These are phyloP conservation scores for Rhodinocichla rosea DNA, from an alignment of 2,113 vertebrate species.

Conservation along the genomic window DNA sequence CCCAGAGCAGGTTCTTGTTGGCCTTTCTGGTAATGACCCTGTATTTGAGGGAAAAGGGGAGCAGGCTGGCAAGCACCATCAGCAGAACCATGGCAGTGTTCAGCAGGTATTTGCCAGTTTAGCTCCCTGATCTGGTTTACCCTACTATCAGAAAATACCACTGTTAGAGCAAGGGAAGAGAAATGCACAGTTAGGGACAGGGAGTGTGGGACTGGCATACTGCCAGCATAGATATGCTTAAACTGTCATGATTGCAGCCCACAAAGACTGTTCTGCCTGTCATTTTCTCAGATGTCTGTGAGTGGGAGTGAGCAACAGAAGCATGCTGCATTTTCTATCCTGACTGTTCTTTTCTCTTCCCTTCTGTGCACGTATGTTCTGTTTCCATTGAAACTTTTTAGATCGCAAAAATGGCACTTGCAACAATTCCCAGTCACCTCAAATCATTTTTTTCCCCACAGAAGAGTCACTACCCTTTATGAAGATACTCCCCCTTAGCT, in stretches of 20 bases:
- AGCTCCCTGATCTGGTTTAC: neutral
- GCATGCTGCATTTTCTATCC: neutral
- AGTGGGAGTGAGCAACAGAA: constrained; percentile 54
- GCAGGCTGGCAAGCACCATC: neutral
- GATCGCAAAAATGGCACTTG: neutral
- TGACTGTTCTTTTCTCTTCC: constrained; percentile 59
- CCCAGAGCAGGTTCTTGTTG: neutral
- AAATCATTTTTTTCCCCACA: neutral
- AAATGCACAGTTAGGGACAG: neutral
- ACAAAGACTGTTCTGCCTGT: constrained; percentile 38
- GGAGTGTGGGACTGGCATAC: neutral
- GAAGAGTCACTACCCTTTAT: neutral
- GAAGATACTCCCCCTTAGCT: neutral
- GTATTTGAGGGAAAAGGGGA: rapidly evolving
- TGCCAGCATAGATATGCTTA: neutral
- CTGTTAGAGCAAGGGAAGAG: neutral
- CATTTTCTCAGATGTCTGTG: constrained; percentile 30
- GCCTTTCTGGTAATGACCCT: neutral
- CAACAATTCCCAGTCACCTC: neutral
- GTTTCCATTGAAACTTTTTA: constrained; percentile 12
- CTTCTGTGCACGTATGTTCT: constrained; percentile 5
- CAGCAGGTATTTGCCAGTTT: neutral
- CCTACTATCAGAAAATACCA: neutral
- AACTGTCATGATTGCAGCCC: neutral
- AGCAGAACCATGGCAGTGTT: neutral